Percentiles rank a stretch among this genome's conserved stretches.
These are phyloP conservation scores for Druon quercuslanigerum DNA, from an alignment of 1,140 invertebrate species.

Conservation along the genomic window DNA sequence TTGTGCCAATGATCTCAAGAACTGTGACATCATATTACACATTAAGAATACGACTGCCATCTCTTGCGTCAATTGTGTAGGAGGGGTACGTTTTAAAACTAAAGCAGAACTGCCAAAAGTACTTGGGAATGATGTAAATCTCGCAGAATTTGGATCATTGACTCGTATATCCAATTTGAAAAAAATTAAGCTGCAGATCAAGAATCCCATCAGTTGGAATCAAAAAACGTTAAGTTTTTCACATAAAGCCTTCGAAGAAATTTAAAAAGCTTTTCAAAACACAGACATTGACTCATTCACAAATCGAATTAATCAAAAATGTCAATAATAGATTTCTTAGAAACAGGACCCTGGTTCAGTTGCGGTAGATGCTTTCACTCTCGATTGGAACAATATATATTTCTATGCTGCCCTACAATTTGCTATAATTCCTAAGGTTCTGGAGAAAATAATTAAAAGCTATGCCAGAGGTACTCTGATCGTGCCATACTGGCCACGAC, in stretches of 20 bases:
- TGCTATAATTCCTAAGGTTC: conserved; percentile 42
- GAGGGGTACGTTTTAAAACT: too few relatives aligned
- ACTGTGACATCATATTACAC: too few relatives aligned
- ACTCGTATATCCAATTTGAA: conserved; percentile 40
- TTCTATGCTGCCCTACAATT: conserved; percentile 61
- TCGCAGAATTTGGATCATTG: conserved; percentile 31
- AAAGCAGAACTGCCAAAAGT: too few relatives aligned
- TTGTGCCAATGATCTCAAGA: too few relatives aligned
- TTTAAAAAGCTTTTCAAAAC: too few relatives aligned
- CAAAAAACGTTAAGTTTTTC: too few relatives aligned
- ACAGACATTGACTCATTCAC: conserved; percentile 44
- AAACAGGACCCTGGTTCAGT: conserved; percentile 39
- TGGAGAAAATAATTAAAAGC: conserved; percentile 51
- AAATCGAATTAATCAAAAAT: conserved; percentile 38
- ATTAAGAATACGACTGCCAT: too few relatives aligned
- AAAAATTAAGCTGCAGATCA: conserved; percentile 36
- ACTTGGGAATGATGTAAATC: conserved; percentile 42
- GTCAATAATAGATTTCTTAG: conserved; percentile 41
- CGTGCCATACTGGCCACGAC: conserved; percentile 47
- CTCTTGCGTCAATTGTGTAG: too few relatives aligned
- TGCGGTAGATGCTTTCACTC: conserved; percentile 46
- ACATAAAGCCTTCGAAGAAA: too few relatives aligned
- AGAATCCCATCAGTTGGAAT: too few relatives aligned
- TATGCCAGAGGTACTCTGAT: conserved; percentile 48
- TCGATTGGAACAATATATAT: conserved; percentile 39